Percentiles rank a stretch among this genome's conserved stretches.
These are phyloP conservation scores for Pristionchus entomophagus DNA, from an alignment of 2,888 invertebrate species.

Conservation along the genomic window DNA sequence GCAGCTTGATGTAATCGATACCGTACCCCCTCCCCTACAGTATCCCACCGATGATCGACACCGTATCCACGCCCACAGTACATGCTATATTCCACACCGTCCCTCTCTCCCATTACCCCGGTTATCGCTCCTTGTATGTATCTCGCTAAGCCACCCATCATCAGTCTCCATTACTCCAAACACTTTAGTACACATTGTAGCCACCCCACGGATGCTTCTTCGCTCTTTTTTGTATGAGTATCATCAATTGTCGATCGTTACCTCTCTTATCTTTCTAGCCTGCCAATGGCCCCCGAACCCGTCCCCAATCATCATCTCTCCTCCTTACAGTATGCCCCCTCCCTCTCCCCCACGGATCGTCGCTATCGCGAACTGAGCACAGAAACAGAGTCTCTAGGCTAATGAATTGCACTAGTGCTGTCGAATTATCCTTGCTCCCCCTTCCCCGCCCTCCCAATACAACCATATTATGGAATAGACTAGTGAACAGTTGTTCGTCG, in stretches of 20 bases:
- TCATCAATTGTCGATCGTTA: neutral
- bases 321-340: neutral
- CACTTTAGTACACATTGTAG: neutral
- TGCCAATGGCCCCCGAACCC: no score
- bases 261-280: neutral
- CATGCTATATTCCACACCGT: neutral
- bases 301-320: neutral
- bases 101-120: neutral
- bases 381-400: slow-evolving; percentile 2
- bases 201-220: neutral
- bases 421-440: neutral
- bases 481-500: neutral
- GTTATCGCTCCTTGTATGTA: neutral
- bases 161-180: neutral
- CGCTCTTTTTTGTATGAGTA: no score
- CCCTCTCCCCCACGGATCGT: neutral
- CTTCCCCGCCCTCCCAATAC: neutral
- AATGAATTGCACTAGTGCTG: neutral
- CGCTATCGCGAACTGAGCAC: neutral
- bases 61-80: neutral
- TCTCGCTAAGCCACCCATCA: neutral
- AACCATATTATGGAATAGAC: neutral
- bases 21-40: slow-evolving; percentile 1
- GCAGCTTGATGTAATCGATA: slow-evolving; percentile 32
- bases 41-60: neutral